Conservation (phyloP, 35 echinoderm and acorn worm genomes). For the Patiria miniata region DNA sequence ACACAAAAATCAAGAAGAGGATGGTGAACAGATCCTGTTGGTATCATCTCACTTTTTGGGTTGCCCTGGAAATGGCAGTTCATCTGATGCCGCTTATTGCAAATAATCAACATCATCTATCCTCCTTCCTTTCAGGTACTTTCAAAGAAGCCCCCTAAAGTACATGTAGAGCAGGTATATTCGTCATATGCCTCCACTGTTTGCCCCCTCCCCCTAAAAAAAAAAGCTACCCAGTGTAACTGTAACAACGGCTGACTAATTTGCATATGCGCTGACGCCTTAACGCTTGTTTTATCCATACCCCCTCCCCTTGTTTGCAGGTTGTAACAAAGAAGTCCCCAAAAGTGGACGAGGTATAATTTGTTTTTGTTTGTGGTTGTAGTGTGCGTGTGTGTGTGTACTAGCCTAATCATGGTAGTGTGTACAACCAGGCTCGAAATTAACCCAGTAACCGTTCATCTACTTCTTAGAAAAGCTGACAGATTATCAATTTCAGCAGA, state of each 20-base stretch:
- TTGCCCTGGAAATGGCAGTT: conserved; percentile 11
- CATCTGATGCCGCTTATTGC: conserved; percentile 14
- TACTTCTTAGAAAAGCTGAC: too few species aligned
- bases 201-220: conserved; percentile 11
- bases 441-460: not conserved
- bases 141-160: conserved; percentile 54
- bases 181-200: not conserved
- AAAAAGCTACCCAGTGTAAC: not conserved
- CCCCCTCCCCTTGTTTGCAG: not conserved
- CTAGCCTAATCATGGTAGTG: not conserved
- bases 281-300: not conserved
- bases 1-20: too few species aligned
- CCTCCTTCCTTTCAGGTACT: conserved; percentile 48
- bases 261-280: not conserved
- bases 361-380: not conserved
- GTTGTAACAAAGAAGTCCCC: conserved; percentile 19
- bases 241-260: not conserved
- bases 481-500: too few species aligned
- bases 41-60: not conserved
- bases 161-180: conserved; percentile 56
- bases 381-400: conserved; percentile 7
- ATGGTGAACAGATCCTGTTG: too few species aligned
- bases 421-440: not conserved
- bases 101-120: not conserved
- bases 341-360: not conserved